phyloP scores from a whole-genome alignment of 2,113 vertebrate genomes.

The Sapajus apella region DNA sequence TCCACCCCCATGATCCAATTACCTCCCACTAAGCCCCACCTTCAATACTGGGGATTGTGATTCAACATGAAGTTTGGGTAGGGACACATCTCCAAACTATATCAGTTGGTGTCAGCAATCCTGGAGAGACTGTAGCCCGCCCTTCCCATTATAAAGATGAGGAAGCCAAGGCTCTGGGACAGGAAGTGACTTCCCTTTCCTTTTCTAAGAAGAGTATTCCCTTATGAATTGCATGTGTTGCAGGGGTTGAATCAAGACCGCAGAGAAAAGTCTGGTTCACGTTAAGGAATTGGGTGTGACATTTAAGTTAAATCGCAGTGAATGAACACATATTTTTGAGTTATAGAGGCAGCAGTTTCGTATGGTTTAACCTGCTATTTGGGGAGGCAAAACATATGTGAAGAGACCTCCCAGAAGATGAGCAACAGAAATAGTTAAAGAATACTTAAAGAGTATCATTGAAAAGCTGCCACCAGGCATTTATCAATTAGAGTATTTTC shows the following conservation, averaged over 20 bases:
- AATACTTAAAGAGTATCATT: conserved; percentile 23
- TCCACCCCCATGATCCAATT: neutral
- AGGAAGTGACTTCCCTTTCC: neutral
- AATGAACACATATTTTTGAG: neutral
- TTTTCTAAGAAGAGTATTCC: neutral
- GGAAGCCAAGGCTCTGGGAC: neutral
- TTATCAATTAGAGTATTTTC: neutral
- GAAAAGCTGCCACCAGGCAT: conserved; percentile 3
- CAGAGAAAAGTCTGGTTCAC: conserved; percentile 14
- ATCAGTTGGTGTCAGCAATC: neutral
- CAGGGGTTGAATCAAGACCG: neutral
- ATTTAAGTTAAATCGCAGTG: conserved; percentile 37
- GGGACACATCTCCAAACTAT: neutral
- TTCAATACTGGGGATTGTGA: neutral
- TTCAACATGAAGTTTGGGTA: neutral
- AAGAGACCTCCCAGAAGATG: conserved; percentile 27
- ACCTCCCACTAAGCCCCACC: neutral
- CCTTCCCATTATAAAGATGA: neutral
- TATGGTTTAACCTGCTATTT: neutral
- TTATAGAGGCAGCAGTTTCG: neutral
- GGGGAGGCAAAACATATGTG: neutral
- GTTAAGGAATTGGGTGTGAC: neutral
- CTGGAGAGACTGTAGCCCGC: neutral
- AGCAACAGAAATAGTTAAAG: conserved; percentile 11
- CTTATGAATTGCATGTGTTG: neutral